Evolutionary conservation across 2,113 vertebrate species (phyloP), one percentile per base, ranked within the genome.

Genomic region (Stigmatopora nigra): DNA sequence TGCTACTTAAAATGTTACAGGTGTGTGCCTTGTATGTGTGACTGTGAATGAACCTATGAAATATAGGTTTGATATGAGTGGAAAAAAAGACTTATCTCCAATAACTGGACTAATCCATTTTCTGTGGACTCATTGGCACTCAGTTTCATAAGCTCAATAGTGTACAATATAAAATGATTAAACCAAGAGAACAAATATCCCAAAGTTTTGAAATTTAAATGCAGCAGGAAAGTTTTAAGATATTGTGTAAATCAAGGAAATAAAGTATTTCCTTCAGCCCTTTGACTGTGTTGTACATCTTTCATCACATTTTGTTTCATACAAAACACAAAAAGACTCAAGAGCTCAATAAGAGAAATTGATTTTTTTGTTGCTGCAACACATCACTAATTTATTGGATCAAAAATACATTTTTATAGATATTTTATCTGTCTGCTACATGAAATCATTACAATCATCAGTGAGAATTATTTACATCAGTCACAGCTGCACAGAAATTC

Each of bases 361-460:
- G 14, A 14, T 31, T 35, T 58, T n/a, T 66, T 64, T 77, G 91
- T 90, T 92, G 93, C 91, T 94, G 92, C 94, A 92, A 92, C 69
- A 93, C 94, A 48, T 83, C 83, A 87, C 90, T 94, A 88, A 93
- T 94, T 98, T 97, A 98, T 95, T 98, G 93, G 92, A 89, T 95
- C 95, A 95, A 94, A 98, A 98, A 90, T 90, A 86, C 88, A 88
- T 90, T 89, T 89, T 88, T 88, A 90, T 90, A 87, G 86, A 81
- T 80, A 91, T 93, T 94, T 93, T 94, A 73, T 83, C 76, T 65
- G 76, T 89, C 78, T 91, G 91, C 90, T 89, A 90, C 89, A 91
- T 87, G 82, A 89, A 87, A 87, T 80, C 84, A 86, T 87, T 78
- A 90, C 79, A 80, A 73, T 78, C 61, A 84, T 82, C 58, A 70